Conservation (phyloP, 2,888 invertebrate genomes). For the Ormyrus pomaceus region DNA sequence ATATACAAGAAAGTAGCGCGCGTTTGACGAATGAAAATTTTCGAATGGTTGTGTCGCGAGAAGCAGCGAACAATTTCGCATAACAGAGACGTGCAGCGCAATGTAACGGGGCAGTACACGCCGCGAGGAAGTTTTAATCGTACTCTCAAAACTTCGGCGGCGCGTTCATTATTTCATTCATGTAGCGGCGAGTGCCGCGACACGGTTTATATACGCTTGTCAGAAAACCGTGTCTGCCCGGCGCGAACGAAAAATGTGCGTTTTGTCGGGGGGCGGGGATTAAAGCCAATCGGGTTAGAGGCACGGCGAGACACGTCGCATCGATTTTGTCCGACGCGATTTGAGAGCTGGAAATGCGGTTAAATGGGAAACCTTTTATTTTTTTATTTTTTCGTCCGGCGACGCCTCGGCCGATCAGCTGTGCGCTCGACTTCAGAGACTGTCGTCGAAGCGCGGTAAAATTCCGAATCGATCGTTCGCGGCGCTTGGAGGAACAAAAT, state of each 20-base stretch:
- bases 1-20: no score
- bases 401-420: constrained; percentile 16
- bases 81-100: background rate
- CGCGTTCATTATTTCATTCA: no score
- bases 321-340: constrained; percentile 17
- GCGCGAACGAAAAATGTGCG: constrained; percentile 3
- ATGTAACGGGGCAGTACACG: background rate
- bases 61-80: no score
- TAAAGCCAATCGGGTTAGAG: constrained; percentile 39
- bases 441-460: background rate
- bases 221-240: no score
- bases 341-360: background rate
- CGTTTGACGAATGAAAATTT: no score
- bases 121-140: constrained; percentile 28
- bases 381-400: constrained; percentile 25
- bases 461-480: no score
- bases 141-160: background rate
- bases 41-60: no score
- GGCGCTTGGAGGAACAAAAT: background rate
- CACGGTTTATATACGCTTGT: no score
- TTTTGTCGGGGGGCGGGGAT: constrained; percentile 14
- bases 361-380: constrained; percentile 31
- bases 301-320: background rate
- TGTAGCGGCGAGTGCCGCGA: no score
- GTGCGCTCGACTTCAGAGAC: background rate